These are phyloP conservation scores for Poeciliopsis retropinna DNA, from an alignment of 2,113 vertebrate genomes.

Conservation along the genomic window DNA sequence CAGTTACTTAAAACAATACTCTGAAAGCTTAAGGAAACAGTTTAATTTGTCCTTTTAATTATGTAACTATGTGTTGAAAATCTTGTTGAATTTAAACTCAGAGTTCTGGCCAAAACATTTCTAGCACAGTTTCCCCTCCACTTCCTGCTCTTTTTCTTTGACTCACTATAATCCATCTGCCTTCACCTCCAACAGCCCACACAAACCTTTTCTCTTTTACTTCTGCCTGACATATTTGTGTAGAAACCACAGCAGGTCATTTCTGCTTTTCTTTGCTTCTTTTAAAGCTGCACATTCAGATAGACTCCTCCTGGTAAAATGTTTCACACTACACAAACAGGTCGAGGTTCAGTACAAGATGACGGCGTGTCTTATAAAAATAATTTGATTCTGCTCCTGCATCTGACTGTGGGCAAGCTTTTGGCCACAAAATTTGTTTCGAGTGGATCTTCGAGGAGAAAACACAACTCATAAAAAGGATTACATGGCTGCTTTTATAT, in stretches of 20 bases:
- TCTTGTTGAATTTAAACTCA: too few relatives aligned
- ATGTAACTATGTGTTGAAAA: too few relatives aligned
- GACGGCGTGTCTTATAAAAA: background rate
- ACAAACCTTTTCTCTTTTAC: background rate
- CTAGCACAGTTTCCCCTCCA: background rate
- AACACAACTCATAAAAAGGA: background rate
- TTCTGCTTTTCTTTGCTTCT: background rate
- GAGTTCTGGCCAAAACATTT: background rate
- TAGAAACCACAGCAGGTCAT: background rate
- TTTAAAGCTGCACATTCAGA: background rate
- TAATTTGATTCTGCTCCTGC: background rate
- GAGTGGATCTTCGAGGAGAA: background rate
- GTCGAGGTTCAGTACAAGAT: background rate
- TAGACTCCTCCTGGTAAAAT: background rate
- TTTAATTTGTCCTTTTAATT: background rate
- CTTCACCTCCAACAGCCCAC: constrained; percentile 3
- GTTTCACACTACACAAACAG: background rate
- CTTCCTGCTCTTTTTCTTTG: background rate
- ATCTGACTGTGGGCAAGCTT: background rate
- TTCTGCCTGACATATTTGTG: background rate
- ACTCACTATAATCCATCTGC: background rate
- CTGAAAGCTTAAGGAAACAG: too few relatives aligned
- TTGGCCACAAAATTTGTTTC: background rate
- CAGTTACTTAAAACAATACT: too few relatives aligned
- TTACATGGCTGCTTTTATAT: background rate